These are phyloP conservation scores for Macrophya alboannulata DNA, from an alignment of 2,888 invertebrate species.

Conservation along the genomic window DNA sequence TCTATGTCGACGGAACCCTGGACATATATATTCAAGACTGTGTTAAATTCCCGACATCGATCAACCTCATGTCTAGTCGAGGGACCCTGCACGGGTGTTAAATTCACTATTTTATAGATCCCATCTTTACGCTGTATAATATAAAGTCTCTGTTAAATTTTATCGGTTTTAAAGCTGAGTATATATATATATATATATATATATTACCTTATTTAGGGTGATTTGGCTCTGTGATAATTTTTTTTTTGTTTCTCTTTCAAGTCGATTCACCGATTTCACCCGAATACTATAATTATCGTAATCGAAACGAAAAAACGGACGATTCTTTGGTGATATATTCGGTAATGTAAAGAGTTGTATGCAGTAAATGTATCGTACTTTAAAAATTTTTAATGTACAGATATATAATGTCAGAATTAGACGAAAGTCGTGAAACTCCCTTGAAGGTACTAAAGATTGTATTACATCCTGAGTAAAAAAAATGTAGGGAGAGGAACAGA, in stretches of 20 bases:
- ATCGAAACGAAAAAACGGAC: no score
- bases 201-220: neutral
- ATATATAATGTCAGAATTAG: neutral
- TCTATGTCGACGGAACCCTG: constrained; percentile 6
- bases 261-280: no score
- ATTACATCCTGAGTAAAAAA: neutral
- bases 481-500: neutral
- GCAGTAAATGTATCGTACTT: neutral
- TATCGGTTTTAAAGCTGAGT: neutral
- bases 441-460: neutral
- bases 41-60: constrained; percentile 38
- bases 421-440: neutral
- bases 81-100: neutral
- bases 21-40: neutral
- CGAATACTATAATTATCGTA: no score
- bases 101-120: constrained; percentile 11
- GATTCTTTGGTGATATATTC: no score
- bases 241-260: neutral
- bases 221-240: neutral
- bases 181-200: no score
- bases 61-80: constrained; percentile 12
- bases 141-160: neutral
- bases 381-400: neutral
- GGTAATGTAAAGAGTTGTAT: no score
- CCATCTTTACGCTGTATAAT: neutral